Conservation (phyloP, 2,797 vertebrate genomes). For the Esox lucius region DNA sequence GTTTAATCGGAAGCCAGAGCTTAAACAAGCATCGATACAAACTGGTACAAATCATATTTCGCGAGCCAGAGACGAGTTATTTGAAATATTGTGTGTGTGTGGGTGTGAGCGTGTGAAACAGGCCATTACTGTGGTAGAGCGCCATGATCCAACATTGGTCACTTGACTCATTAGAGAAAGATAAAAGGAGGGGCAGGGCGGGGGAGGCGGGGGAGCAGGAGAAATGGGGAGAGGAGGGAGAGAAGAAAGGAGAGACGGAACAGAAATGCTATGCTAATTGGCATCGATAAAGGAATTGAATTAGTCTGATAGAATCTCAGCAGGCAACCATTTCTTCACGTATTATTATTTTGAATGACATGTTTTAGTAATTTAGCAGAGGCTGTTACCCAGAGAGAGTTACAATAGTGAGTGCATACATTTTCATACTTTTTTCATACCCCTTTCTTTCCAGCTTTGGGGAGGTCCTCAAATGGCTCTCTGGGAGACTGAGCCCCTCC, state of each 20-base stretch:
- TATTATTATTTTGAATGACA: no score
- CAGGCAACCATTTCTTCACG: constrained; percentile 15
- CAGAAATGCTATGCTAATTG: constrained; percentile 67
- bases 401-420: no score
- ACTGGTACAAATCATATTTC: constrained; percentile 18
- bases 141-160: constrained; percentile 53
- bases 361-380: no score
- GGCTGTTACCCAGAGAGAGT: no score
- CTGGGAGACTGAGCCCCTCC: constrained; percentile 18
- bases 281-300: constrained; percentile 68
- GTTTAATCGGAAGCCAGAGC: constrained; percentile 27
- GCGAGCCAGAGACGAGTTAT: constrained; percentile 29
- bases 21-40: constrained; percentile 42
- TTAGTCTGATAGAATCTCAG: constrained; percentile 70
- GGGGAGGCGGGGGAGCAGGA: not conserved
- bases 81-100: constrained; percentile 20
- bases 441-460: constrained; percentile 23
- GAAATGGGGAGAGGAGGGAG: not conserved
- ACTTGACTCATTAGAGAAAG: constrained; percentile 37
- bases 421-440: constrained; percentile 17
- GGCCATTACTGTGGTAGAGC: constrained; percentile 37
- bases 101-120: constrained; percentile 27
- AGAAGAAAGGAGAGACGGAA: constrained; percentile 28
- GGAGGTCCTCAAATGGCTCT: constrained; percentile 33
- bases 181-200: not conserved